A percentile compares a stretch with the other conserved stretches of the same genome.
Evolutionary conservation across 2,113 vertebrate genomes (phyloP).

Genomic region (Dromaius novaehollandiae): DNA sequence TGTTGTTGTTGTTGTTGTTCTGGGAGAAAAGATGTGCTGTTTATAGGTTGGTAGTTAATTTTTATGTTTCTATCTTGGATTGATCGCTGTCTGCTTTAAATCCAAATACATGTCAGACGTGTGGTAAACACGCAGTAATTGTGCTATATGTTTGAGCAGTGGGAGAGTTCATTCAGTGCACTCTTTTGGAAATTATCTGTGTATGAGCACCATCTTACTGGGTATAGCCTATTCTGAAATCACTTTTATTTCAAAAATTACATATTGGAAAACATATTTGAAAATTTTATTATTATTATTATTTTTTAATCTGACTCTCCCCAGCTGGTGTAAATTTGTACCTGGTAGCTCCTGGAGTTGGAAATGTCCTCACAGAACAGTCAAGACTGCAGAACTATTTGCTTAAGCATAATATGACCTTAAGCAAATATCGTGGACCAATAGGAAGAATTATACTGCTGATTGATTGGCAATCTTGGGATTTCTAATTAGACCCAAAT

Average conservation of each 20-base stretch:
- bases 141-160: not conserved
- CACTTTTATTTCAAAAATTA: not conserved
- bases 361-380: not conserved
- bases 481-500: not conserved
- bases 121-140: not conserved
- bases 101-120: not conserved
- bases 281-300: not conserved
- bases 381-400: not conserved
- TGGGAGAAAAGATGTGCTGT: not conserved
- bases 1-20: too few species aligned
- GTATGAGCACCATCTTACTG: not conserved
- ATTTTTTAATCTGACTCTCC: not conserved
- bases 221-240: not conserved
- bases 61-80: not conserved
- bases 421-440: not conserved
- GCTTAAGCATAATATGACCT: not conserved
- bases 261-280: not conserved
- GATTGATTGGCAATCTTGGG: not conserved
- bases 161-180: not conserved
- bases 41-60: not conserved
- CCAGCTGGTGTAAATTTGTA: not conserved
- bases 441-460: not conserved
- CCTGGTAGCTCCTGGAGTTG: not conserved
- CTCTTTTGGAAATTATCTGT: not conserved
- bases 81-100: not conserved